Evolutionary conservation across 2,113 vertebrate genomes (phyloP), one percentile per base, ranked within the genome.

Genomic region (Bucco capensis): DNA sequence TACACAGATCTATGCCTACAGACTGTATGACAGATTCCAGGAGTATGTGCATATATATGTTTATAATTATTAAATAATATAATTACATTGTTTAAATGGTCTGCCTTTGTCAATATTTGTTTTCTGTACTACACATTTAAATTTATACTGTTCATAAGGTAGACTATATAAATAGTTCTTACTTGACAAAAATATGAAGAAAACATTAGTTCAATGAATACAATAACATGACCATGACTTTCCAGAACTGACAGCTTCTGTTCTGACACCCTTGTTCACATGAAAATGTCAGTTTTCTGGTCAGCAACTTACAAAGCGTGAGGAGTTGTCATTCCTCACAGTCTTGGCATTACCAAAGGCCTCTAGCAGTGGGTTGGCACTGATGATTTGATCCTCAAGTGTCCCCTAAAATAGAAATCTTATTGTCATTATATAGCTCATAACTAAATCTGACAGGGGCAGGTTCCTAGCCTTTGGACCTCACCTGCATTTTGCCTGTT

Each of bases 401-500:
- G 98, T 99, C 21, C 99, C 99, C 99, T 99, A 61, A 49, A 88
- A 56, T 37, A 56, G 54, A 53, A 78, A 64, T 38, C n/a, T 56
- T 28, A 15, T 42, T 38, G 60, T 72, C 23, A 60, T 49, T 31
- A 14, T 50, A 25, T 2, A 51, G 67, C 27, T 70, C 49, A 23
- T 21, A 53, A 46, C 56, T 19, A 37, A 49, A 19, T 19, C 10
- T 35, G 33, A 5, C 6, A 47, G 37, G 6, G 69, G 49, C 30
- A 23, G 7, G 14, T 56, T 80, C 42, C 30, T 38, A 11, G 33
- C 50, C 47, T 9, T 53, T 24, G 56, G 40, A 61, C 37, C 71
- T 50, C 42, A 98, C 98, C 97, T 98, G 86, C 95, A 98, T 98
- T 95, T 98, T 98, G 46, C 98, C 95, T 35, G 93, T 2, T 35